Evolutionary conservation across 37 sponge, comb jelly and placozoan genomes (phyloP), one percentile per base, ranked within the genome.

Genomic region (Cladorhizidae sp.): DNA sequence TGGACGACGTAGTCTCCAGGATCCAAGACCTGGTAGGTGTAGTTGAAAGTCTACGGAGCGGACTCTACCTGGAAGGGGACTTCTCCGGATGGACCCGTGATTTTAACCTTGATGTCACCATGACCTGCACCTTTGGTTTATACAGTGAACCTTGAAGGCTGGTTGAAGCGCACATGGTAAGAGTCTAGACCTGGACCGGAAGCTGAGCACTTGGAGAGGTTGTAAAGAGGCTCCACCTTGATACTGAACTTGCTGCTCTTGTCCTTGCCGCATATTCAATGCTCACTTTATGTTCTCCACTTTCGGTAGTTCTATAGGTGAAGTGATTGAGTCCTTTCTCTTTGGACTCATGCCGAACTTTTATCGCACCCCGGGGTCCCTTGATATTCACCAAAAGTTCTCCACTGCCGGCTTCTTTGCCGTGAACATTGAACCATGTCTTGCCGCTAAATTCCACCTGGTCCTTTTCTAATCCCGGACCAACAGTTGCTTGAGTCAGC

Each of bases 171-270:
- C 17, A 93, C 89, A 22, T 96, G 96, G 41, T 85, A 74, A 31
- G 90, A 90, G 29, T 88, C 89, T 18, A 98, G 57, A 0, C 99
- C 99, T n/a, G 93, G 96, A 20, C 99, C 99, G 43, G 50, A 77
- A n/a, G 92, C 96, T 25, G 83, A 55, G 55, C 89, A 84, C 81
- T 96, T 98, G 87, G 78, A 83, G 0, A 87, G 85, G 73, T 95
- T 93, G 0, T 83, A 77, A 3, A 86, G 88, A 3, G 88, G 88
- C 59, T 84, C 83, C 17, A 96, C 92, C 28, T 85, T 75, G 0
- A 96, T 93, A 11, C 69, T 65, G 85, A 96, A 95, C n/a, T 83
- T 77, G 68, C 93, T 92, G 14, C 93, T 91, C 12, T 96, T 78
- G 22, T 87, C 90, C 28, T 95, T 93, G 62, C 92, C n/a, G n/a